Percentiles rank a stretch among this genome's conserved stretches.
Conservation (phyloP, 2,113 vertebrate genomes). For the Pantherophis guttatus region DNA sequence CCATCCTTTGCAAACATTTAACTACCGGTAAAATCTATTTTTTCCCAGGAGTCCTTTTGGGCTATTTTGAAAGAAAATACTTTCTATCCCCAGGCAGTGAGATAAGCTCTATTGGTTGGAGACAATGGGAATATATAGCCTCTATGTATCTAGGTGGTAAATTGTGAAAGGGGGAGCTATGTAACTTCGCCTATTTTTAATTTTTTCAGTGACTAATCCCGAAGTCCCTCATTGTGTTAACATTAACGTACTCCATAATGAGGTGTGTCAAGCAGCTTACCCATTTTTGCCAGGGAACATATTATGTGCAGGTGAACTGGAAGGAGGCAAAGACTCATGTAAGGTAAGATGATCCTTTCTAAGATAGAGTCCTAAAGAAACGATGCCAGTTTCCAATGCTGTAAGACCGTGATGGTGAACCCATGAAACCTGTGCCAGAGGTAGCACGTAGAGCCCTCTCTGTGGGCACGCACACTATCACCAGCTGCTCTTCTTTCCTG, state of each 20-base stretch:
- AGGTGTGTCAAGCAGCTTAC: slow-evolving; percentile 65
- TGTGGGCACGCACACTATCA: too few species aligned
- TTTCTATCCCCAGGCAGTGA: not conserved
- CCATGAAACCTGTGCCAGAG: too few species aligned
- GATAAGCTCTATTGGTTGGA: not conserved
- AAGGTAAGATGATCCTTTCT: slow-evolving; percentile 68
- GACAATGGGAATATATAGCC: not conserved
- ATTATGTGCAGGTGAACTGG: slow-evolving; percentile 79
- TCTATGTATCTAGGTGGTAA: not conserved
- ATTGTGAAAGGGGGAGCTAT: not conserved
- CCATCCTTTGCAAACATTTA: not conserved
- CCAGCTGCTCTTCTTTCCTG: too few species aligned
- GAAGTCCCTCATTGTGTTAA: slow-evolving; percentile 71
- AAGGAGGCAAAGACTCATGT: slow-evolving; percentile 80
- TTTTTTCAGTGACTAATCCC: slow-evolving; percentile 66
- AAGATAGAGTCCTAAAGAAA: not conserved
- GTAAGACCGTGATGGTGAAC: too few species aligned
- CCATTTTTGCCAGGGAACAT: slow-evolving; percentile 68
- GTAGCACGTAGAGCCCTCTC: too few species aligned
- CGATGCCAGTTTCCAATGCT: not conserved
- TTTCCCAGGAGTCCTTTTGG: not conserved
- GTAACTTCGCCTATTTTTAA: not conserved
- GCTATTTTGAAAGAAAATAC: not conserved
- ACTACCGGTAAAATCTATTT: not conserved
- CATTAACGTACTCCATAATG: slow-evolving; percentile 66